Evolutionary conservation across 2,888 invertebrate genomes (phyloP).

Genomic region (Aphidoletes aphidimyza): DNA sequence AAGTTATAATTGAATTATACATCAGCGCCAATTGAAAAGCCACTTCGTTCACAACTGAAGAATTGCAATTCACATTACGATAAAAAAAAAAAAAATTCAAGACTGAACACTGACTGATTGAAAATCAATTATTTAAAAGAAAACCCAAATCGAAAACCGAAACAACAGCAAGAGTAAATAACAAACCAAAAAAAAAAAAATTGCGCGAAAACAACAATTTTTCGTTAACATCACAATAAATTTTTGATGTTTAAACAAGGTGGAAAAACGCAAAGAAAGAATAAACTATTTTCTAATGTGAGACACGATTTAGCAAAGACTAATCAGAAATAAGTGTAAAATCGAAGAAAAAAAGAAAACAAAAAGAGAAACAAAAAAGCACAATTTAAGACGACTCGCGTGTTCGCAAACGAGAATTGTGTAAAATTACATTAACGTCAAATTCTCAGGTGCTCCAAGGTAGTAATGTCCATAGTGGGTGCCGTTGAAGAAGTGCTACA

Average conservation of each 20-base stretch:
- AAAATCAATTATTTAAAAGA: neutral
- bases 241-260: neutral
- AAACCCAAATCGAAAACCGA: neutral
- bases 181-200: neutral
- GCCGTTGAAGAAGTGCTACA: slow-evolving; percentile 50
- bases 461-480: slow-evolving; percentile 54
- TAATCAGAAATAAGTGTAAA: neutral
- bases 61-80: no score
- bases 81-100: neutral
- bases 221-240: neutral
- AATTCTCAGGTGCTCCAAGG: neutral
- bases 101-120: neutral
- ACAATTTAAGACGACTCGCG: slow-evolving; percentile 36
- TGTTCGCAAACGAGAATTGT: neutral
- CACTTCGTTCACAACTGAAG: no score
- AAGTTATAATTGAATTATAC: neutral
- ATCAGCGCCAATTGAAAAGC: neutral
- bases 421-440: neutral
- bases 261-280: neutral
- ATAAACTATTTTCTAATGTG: neutral
- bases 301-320: neutral
- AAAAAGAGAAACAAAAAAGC: neutral
- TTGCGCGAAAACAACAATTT: slow-evolving; percentile 30
- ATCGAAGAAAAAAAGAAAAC: neutral
- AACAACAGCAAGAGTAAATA: no score